phyloP scores from a whole-genome alignment of 2,113 vertebrate species.

The sheep (Ovis aries) region ARS-UI_Ramb_v3.0 NC_056071.1:53271501-53272000 shows the following conservation, averaged over 20 bases:
- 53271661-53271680: neutral
- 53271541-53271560: conserved; percentile 55
- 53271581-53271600: conserved; percentile 9
- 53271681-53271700: neutral
- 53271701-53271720: neutral
- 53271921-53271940: neutral
- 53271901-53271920: neutral
- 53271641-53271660: neutral
- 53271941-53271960: neutral
- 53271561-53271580: conserved; percentile 36
- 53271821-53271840: neutral
- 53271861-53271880: neutral
- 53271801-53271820: neutral
- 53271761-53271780: neutral
- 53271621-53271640: neutral
- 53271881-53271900: neutral
- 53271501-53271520: conserved; percentile 42
- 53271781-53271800: neutral
- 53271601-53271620: conserved; percentile 5
- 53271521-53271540: conserved; percentile 42
- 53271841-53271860: neutral
- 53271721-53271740: neutral
- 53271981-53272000: neutral
- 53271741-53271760: neutral
- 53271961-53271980: neutral